phyloP scores from a whole-genome alignment of 2,888 invertebrate species.

The Nymphalis c-album region DNA sequence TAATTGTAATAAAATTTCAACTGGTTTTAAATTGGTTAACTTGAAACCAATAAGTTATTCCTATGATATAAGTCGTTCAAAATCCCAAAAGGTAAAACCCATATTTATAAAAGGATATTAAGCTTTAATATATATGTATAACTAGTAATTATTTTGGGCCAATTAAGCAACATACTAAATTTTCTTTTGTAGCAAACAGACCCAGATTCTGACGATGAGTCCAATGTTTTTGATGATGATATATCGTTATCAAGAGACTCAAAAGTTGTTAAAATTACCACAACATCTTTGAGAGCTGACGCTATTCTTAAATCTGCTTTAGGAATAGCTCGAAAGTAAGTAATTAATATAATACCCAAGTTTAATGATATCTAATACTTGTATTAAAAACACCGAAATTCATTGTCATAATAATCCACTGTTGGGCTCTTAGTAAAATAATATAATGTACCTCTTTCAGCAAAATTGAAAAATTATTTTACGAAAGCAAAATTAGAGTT shows the following conservation, averaged over 20 bases:
- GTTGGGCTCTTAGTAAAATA: background rate
- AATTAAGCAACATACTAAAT: background rate
- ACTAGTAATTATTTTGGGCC: background rate
- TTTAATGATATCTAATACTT: background rate
- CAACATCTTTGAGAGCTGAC: constrained; percentile 87
- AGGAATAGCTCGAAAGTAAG: constrained; percentile 87
- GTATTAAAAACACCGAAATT: background rate
- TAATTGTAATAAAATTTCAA: constrained; percentile 28
- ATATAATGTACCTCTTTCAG: constrained; percentile 68
- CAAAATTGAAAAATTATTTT: constrained; percentile 90
- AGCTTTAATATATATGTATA: background rate
- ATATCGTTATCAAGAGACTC: constrained; percentile 82
- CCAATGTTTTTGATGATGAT: constrained; percentile 69
- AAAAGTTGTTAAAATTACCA: constrained; percentile 83
- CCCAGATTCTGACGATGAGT: constrained; percentile 80
- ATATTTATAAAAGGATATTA: background rate
- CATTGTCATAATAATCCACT: background rate
- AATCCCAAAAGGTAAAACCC: constrained; percentile 64
- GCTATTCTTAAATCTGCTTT: constrained; percentile 85
- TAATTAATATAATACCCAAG: constrained; percentile 16
- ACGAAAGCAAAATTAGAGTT: constrained; percentile 89
- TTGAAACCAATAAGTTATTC: constrained; percentile 42
- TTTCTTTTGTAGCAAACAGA: constrained; percentile 56
- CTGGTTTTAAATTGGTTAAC: constrained; percentile 23
- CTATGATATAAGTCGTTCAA: constrained; percentile 50